Evolutionary conservation across 2,797 vertebrate genomes (phyloP).

Genomic region (Decapterus maruadsi): DNA sequence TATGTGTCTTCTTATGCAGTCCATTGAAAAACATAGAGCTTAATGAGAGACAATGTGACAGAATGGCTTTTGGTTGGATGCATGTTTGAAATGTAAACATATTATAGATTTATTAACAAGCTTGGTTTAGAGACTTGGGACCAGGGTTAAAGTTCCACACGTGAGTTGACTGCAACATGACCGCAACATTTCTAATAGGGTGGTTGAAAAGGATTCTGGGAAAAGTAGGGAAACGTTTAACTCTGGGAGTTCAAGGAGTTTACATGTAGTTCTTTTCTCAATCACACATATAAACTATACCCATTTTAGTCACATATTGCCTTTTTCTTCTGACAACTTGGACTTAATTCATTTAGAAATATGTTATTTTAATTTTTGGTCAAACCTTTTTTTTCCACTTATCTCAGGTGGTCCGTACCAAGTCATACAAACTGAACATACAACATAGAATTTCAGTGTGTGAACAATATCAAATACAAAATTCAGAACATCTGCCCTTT

Average conservation of each 20-base stretch:
- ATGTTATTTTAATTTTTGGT: not conserved
- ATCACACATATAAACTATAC: not conserved
- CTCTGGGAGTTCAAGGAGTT: not conserved
- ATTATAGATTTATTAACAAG: not conserved
- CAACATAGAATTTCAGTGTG: not conserved
- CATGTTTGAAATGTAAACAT: not conserved
- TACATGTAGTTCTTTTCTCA: not conserved
- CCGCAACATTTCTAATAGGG: not conserved
- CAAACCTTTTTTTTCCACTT: not conserved
- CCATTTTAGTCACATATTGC: not conserved
- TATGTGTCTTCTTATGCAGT: conserved; percentile 14
- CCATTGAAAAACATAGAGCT: conserved; percentile 8
- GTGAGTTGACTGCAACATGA: not conserved
- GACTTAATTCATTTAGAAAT: not conserved
- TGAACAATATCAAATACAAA: not conserved
- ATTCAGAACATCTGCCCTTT: not conserved
- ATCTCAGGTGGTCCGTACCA: not conserved
- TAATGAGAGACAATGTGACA: not conserved
- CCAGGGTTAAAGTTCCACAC: not conserved
- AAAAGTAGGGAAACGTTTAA: conserved; percentile 8
- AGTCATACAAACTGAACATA: not conserved
- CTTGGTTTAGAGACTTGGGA: not conserved
- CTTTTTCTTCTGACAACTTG: no score
- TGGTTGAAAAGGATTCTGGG: not conserved
- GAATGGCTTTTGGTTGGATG: not conserved